phyloP scores from a whole-genome alignment of 2,888 invertebrate species.

The Thera obeliscata region DNA sequence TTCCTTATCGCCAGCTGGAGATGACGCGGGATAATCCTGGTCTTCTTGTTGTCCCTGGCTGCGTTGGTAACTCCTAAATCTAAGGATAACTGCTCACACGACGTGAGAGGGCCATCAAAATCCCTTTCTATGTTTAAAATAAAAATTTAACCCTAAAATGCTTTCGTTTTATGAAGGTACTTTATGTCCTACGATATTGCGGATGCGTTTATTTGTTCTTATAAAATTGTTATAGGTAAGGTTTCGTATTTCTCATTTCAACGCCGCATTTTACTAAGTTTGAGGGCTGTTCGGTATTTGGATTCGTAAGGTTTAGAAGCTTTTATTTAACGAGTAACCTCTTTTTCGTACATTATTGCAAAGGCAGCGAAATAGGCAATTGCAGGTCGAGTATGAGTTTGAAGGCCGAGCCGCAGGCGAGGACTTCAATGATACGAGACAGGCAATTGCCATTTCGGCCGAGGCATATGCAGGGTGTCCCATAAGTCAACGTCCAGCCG shows the following conservation, averaged over 20 bases:
- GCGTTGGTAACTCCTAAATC: conserved; percentile 73
- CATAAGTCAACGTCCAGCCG: too few species aligned
- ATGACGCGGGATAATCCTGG: too few species aligned
- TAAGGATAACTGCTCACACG: conserved; percentile 71
- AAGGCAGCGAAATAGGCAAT: too few species aligned
- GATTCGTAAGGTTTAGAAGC: conserved; percentile 21
- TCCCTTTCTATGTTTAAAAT: conserved; percentile 84
- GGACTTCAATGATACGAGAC: too few species aligned
- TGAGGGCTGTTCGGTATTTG: conserved; percentile 39
- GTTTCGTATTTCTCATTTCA: conserved; percentile 44
- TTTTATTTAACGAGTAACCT: conserved; percentile 17
- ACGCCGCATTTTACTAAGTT: conserved; percentile 56
- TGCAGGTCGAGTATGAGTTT: too few species aligned
- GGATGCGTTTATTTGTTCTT: conserved; percentile 74
- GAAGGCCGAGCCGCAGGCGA: too few species aligned
- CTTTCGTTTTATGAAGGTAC: conserved; percentile 71
- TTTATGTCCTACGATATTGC: conserved; percentile 64
- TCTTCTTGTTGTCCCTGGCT: too few species aligned
- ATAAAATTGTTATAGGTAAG: conserved; percentile 67
- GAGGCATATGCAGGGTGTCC: too few species aligned
- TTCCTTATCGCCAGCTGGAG: too few species aligned
- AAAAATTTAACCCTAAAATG: conserved; percentile 80
- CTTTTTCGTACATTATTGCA: too few species aligned
- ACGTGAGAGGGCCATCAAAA: conserved; percentile 78
- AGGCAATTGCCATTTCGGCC: too few species aligned